Percentiles rank a stretch among this genome's conserved stretches.
Evolutionary conservation across 2,888 invertebrate species (phyloP).

Genomic region (Epinotia nisella): DNA sequence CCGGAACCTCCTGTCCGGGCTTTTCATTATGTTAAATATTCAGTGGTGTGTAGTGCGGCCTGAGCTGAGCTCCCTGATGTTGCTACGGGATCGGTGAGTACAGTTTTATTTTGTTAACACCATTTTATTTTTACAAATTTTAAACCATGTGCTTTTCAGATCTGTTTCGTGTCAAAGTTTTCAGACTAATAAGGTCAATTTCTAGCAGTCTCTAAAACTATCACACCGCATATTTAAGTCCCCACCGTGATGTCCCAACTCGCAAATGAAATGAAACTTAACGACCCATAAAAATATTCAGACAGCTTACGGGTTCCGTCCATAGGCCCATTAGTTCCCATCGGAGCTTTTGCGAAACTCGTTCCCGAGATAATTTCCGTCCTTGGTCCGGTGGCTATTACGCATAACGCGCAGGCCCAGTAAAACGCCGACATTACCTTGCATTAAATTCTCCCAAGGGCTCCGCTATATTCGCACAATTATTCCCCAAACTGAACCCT

Average conservation of each 20-base stretch:
- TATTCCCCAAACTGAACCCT: constrained; percentile 82
- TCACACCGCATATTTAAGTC: constrained; percentile 56
- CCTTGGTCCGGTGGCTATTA: constrained; percentile 75
- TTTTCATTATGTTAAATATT: constrained; percentile 84
- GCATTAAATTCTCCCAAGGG: constrained; percentile 82
- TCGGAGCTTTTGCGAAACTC: constrained; percentile 79
- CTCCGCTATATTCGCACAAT: constrained; percentile 78
- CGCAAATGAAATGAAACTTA: constrained; percentile 75
- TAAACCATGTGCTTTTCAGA: background rate
- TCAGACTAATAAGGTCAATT: background rate
- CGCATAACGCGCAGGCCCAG: constrained; percentile 71
- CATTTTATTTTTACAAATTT: background rate
- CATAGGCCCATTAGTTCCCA: constrained; percentile 80
- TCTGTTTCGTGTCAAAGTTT: background rate
- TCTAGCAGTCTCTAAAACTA: constrained; percentile 48
- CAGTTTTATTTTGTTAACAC: constrained; percentile 61
- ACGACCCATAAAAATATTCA: constrained; percentile 77
- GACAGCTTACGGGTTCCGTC: constrained; percentile 69
- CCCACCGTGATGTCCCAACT: constrained; percentile 73
- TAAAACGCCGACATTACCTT: constrained; percentile 74
- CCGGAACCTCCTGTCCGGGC: constrained; percentile 66
- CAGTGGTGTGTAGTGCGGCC: constrained; percentile 77
- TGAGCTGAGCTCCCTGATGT: constrained; percentile 60
- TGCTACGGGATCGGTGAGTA: constrained; percentile 67
- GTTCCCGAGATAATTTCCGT: constrained; percentile 80